These are phyloP conservation scores for Cydia strobilella DNA, from an alignment of 1,140 invertebrate genomes.

Conservation along the genomic window DNA sequence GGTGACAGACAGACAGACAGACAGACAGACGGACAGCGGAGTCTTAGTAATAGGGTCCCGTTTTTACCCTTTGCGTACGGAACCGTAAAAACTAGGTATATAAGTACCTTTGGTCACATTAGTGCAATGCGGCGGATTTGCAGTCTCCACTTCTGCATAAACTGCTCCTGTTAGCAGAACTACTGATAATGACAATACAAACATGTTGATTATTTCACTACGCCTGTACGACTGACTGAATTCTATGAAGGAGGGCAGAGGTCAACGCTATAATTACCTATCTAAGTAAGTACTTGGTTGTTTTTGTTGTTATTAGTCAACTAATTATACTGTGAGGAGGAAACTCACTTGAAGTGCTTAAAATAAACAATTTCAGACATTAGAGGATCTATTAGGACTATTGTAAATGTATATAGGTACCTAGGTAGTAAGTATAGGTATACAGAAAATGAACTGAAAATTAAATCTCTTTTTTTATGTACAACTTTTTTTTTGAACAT, in stretches of 20 bases:
- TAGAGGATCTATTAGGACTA: neutral
- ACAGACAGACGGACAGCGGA: no score
- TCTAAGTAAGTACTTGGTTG: neutral
- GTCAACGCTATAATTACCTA: neutral
- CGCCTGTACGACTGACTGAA: neutral
- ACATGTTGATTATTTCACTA: neutral
- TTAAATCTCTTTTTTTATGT: no score
- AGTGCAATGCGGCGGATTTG: constrained; percentile 21
- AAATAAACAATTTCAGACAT: neutral
- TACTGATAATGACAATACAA: neutral
- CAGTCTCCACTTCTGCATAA: neutral
- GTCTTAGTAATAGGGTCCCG: no score
- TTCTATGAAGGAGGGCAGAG: constrained; percentile 1
- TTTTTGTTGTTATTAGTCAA: neutral
- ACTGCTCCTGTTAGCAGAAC: neutral
- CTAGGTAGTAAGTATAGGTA: no score
- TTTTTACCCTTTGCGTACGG: no score
- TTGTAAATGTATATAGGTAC: no score
- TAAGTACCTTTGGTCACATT: constrained; percentile 18
- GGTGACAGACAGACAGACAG: no score
- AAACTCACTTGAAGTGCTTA: neutral
- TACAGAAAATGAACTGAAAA: no score
- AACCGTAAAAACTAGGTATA: no score
- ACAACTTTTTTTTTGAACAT: no score
- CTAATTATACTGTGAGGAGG: neutral